phyloP scores from a whole-genome alignment of 2,113 vertebrate species.

The Lampris incognitus region DNA sequence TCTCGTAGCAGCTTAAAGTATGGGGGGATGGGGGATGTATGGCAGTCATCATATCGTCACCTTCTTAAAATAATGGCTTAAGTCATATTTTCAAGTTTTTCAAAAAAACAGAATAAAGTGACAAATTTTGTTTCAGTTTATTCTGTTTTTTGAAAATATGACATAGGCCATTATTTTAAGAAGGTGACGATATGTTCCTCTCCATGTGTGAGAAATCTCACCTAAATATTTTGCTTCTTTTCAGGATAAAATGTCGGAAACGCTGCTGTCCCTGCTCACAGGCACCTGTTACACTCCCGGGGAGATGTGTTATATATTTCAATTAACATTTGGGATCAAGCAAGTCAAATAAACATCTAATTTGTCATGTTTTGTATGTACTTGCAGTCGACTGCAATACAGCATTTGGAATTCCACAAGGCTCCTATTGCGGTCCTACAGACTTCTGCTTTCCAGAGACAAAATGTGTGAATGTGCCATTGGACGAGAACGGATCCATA shows the following conservation, averaged over 20 bases:
- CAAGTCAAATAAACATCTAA: slow-evolving; percentile 26
- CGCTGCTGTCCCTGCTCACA: slow-evolving; percentile 21
- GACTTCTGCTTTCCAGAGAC: slow-evolving; percentile 13
- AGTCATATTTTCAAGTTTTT: too few species aligned
- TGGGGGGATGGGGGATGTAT: too few species aligned
- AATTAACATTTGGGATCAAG: slow-evolving; percentile 31
- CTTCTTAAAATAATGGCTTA: too few species aligned
- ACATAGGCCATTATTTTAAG: too few species aligned
- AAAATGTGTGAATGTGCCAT: neutral
- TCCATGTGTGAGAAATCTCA: neutral
- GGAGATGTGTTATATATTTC: neutral
- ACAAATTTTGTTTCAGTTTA: too few species aligned
- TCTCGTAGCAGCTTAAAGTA: too few species aligned
- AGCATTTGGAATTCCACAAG: slow-evolving; percentile 22
- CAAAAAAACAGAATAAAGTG: too few species aligned
- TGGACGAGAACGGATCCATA: slow-evolving; percentile 6
- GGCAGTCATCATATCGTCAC: too few species aligned
- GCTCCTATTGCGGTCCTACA: neutral
- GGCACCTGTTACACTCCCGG: slow-evolving; percentile 2
- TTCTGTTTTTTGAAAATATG: too few species aligned
- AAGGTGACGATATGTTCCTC: too few species aligned
- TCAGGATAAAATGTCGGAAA: slow-evolving; percentile 22
- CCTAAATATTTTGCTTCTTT: neutral
- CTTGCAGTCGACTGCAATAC: slow-evolving; percentile 3
- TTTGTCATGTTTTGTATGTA: neutral